A percentile compares a stretch with the other conserved stretches of the same genome.
These are phyloP conservation scores for Eupithecia inturbata DNA, from an alignment of 2,888 invertebrate species.

Conservation along the genomic window DNA sequence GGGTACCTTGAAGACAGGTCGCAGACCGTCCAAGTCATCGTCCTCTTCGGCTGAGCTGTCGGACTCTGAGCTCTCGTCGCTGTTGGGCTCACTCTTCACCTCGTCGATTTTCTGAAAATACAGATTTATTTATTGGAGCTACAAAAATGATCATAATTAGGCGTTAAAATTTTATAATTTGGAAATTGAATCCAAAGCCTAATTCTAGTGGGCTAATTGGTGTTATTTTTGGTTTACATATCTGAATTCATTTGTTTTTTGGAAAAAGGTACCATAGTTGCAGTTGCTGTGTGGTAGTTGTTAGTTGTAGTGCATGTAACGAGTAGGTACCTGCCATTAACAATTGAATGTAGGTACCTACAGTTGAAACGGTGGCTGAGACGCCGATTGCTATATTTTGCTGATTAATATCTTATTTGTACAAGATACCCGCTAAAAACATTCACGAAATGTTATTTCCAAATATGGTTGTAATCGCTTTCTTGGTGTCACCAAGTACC, in stretches of 20 bases:
- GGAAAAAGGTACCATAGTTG: neutral
- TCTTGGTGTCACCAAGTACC: neutral
- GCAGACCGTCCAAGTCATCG: slow-evolving; percentile 83
- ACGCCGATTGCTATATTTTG: neutral
- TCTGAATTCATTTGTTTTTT: neutral
- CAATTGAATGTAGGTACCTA: neutral
- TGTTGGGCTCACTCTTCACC: slow-evolving; percentile 67
- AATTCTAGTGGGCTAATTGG: neutral
- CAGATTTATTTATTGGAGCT: neutral
- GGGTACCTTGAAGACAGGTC: slow-evolving; percentile 88
- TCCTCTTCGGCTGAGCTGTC: slow-evolving; percentile 85
- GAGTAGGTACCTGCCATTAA: neutral
- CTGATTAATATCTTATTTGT: neutral
- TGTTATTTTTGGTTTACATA: neutral
- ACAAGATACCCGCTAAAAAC: neutral
- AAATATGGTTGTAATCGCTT: neutral
- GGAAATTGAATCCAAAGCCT: neutral
- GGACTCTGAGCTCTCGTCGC: slow-evolving; percentile 81
- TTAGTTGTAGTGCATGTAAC: neutral
- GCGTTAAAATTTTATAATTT: too few relatives aligned
- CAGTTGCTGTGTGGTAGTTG: neutral
- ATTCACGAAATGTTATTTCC: neutral
- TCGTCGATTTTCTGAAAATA: slow-evolving; percentile 77
- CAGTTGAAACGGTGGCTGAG: neutral
- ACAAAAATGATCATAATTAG: neutral